Conservation (phyloP, 2,797 vertebrate species). For the Pachyuromys duprasi region DNA sequence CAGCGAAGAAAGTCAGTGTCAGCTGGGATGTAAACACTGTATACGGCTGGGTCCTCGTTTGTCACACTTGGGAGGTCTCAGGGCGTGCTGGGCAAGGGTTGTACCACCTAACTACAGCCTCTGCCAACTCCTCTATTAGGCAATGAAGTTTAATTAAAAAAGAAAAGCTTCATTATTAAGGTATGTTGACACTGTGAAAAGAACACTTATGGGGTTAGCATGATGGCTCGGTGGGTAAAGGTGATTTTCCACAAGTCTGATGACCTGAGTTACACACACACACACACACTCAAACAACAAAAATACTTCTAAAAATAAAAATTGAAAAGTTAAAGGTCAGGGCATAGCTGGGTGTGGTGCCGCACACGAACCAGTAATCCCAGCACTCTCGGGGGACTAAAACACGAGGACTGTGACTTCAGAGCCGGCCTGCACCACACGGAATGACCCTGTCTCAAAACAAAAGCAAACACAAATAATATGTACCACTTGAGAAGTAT, state of each 20-base stretch:
- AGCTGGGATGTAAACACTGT: background rate
- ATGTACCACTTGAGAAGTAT: background rate
- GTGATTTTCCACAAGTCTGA: background rate
- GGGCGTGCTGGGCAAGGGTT: background rate
- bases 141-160: slow-evolving; percentile 35
- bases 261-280: background rate
- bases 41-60: background rate
- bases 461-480: background rate
- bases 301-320: background rate
- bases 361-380: background rate
- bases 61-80: background rate
- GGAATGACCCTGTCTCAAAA: background rate
- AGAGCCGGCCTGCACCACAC: background rate
- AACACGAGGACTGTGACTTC: background rate
- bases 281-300: background rate
- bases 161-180: slow-evolving; percentile 28
- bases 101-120: too few relatives aligned
- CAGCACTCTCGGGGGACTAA: background rate
- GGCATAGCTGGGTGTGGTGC: background rate
- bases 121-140: background rate
- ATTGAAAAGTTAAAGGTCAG: background rate
- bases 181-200: slow-evolving; percentile 16
- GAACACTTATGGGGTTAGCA: background rate
- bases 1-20: slow-evolving; percentile 56
- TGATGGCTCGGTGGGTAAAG: background rate